Evolutionary conservation across 2,113 vertebrate genomes (phyloP).

Genomic region (Lynx canadensis): DNA sequence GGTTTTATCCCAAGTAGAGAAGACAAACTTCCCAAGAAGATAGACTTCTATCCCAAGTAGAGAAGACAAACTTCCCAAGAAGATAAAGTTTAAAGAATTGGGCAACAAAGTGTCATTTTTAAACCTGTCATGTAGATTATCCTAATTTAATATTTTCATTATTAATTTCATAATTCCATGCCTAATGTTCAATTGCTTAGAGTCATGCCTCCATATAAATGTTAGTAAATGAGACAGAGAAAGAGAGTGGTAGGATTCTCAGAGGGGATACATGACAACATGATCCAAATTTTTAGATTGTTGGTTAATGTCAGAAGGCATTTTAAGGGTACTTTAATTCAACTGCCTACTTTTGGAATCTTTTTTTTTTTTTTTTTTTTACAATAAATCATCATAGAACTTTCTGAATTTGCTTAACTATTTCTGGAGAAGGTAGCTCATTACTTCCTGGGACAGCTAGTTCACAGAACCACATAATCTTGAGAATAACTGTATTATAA

Average conservation of each 20-base stretch:
- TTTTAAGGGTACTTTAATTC: neutral
- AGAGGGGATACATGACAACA: neutral
- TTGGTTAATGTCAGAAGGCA: neutral
- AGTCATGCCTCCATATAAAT: neutral
- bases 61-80: neutral
- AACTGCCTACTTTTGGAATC: neutral
- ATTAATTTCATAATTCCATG: neutral
- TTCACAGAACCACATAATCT: neutral
- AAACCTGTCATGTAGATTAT: neutral
- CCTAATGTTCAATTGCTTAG: neutral
- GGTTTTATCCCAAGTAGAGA: neutral
- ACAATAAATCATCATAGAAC: neutral
- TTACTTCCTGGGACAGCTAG: neutral
- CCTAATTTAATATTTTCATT: neutral
- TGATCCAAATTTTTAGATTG: neutral
- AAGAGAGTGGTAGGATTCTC: neutral
- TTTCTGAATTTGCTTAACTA: neutral
- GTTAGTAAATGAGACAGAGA: neutral
- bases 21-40: neutral
- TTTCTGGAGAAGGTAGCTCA: neutral
- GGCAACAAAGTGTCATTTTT: neutral
- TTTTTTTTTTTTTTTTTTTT: neutral
- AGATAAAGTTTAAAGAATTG: neutral
- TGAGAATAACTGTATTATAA: neutral
- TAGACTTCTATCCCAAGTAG: neutral